Conservation (phyloP, 2,797 vertebrate genomes). For the Phrynocephalus vlangalii region DNA sequence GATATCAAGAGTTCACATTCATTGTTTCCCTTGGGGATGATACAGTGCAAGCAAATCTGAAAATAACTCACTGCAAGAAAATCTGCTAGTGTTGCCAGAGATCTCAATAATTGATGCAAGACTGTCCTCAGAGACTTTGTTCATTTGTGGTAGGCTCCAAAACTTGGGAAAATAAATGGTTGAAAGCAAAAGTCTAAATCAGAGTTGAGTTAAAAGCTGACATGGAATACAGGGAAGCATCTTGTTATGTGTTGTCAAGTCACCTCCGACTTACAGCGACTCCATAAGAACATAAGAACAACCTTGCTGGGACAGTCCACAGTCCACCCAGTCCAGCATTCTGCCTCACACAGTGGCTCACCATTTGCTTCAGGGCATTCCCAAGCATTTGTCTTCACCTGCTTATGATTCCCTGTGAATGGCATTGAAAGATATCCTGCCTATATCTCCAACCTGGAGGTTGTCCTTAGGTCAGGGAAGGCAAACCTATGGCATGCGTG, state of each 20-base stretch:
- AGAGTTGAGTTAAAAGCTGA: slow-evolving; percentile 6
- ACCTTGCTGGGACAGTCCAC: no score
- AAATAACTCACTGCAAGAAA: slow-evolving; percentile 33
- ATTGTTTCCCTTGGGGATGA: slow-evolving; percentile 33
- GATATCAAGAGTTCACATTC: slow-evolving; percentile 31
- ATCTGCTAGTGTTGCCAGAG: slow-evolving; percentile 40
- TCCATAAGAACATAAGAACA: no score
- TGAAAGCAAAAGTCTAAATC: slow-evolving; percentile 16
- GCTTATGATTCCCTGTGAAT: no score
- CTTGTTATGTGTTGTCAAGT: background rate
- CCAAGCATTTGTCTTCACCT: no score
- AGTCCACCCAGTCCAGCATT: no score
- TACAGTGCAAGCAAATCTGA: slow-evolving; percentile 6
- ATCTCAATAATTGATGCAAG: slow-evolving; percentile 42
- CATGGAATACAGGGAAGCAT: background rate
- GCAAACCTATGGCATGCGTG: no score
- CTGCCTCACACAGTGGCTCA: no score
- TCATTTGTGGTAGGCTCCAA: slow-evolving; percentile 36
- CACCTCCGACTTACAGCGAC: no score
- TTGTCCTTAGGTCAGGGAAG: no score
- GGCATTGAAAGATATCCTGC: no score
- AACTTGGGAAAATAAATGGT: slow-evolving; percentile 17
- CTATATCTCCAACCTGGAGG: no score
- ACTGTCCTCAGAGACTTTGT: slow-evolving; percentile 8
- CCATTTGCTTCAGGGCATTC: no score